These are phyloP conservation scores for Oceanodroma tethys DNA, from an alignment of 2,113 vertebrate genomes.

Conservation along the genomic window DNA sequence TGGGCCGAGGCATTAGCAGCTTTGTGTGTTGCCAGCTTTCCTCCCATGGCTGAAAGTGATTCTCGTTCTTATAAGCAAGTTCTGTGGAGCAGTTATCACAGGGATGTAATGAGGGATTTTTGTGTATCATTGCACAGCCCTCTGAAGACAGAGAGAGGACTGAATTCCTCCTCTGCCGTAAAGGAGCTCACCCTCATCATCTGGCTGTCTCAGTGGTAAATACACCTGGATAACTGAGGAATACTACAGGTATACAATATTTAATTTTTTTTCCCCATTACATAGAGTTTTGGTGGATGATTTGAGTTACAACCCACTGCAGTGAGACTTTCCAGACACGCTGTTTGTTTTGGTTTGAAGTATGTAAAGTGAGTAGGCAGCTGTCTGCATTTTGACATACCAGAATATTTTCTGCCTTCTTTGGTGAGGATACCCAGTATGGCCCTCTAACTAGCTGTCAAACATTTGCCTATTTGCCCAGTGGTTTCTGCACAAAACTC, in stretches of 20 bases:
- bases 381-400: background rate
- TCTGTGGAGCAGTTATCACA: background rate
- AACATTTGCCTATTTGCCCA: background rate
- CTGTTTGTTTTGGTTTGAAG: background rate
- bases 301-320: background rate
- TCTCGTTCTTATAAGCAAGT: background rate
- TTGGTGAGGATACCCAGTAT: background rate
- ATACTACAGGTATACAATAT: background rate
- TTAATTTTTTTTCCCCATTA: background rate
- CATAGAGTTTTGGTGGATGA: background rate
- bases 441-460: background rate
- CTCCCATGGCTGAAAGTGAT: background rate
- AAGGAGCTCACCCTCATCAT: background rate
- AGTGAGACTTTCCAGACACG: background rate
- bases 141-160: background rate
- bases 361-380: background rate
- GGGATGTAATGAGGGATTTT: background rate
- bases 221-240: background rate
- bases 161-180: background rate
- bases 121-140: background rate
- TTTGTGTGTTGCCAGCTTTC: background rate
- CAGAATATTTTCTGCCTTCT: background rate
- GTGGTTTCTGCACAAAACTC: background rate
- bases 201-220: background rate
- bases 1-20: rapidly evolving